phyloP scores from a whole-genome alignment of 2,113 vertebrate species.

The Lagopus muta region DNA sequence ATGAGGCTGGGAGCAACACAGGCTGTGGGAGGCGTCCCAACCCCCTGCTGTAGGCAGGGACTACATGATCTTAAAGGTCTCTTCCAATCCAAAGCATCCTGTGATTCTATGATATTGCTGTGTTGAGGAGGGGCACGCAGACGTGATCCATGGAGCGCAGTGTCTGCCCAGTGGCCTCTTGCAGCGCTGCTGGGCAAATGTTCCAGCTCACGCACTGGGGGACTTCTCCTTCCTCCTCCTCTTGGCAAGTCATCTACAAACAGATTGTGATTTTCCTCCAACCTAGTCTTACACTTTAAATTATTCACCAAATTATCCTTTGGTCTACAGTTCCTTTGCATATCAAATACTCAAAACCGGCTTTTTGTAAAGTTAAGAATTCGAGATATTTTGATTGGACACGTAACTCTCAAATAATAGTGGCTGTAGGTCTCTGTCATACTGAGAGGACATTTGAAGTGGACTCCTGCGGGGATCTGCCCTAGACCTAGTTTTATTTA shows the following conservation, averaged over 20 bases:
- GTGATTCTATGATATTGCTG: background rate
- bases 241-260: constrained; percentile 7
- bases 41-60: too few relatives aligned
- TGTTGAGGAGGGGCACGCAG: rapidly evolving
- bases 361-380: constrained; percentile 57
- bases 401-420: background rate
- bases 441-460: constrained; percentile 39
- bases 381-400: constrained; percentile 37
- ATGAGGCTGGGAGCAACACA: too few relatives aligned
- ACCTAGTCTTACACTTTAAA: constrained; percentile 14
- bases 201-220: background rate
- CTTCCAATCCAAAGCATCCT: too few relatives aligned
- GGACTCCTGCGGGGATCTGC: constrained; percentile 32
- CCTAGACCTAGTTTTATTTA: constrained; percentile 18
- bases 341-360: constrained; percentile 44
- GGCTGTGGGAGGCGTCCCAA: too few relatives aligned
- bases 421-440: background rate
- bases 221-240: constrained; percentile 21
- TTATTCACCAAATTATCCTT: constrained; percentile 59
- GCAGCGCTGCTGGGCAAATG: background rate
- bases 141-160: background rate
- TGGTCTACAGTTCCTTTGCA: constrained; percentile 47
- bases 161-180: background rate
- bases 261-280: constrained; percentile 25
- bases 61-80: too few relatives aligned